Evolutionary conservation across 2,888 invertebrate species (phyloP).

Genomic region (Lycocerus yunnanus): DNA sequence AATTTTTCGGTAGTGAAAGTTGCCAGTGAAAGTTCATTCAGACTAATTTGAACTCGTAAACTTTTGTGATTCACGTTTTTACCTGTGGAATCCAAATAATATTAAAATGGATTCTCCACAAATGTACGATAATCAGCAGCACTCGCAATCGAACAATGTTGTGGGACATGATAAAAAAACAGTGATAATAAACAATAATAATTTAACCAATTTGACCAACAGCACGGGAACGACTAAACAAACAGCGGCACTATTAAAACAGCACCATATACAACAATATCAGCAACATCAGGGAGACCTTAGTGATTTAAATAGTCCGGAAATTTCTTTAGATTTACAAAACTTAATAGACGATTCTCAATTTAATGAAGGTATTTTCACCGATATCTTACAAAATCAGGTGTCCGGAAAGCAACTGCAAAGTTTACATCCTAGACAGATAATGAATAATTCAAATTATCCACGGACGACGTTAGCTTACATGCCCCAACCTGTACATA

Average conservation of each 20-base stretch:
- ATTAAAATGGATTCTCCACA: constrained; percentile 78
- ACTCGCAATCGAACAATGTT: constrained; percentile 57
- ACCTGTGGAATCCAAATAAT: neutral
- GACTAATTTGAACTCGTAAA: constrained; percentile 13
- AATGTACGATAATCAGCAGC: constrained; percentile 79
- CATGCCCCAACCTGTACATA: constrained; percentile 92
- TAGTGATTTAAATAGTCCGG: constrained; percentile 88
- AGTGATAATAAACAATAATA: constrained; percentile 55
- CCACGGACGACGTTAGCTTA: constrained; percentile 80
- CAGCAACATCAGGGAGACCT: constrained; percentile 73
- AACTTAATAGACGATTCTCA: constrained; percentile 89
- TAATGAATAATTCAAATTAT: constrained; percentile 54
- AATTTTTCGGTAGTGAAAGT: constrained; percentile 43
- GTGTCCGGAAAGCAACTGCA: constrained; percentile 55
- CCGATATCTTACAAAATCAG: constrained; percentile 73
- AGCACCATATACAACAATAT: constrained; percentile 73
- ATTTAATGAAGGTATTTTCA: constrained; percentile 85
- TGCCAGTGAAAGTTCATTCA: constrained; percentile 46
- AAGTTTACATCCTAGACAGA: constrained; percentile 55
- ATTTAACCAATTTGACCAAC: constrained; percentile 56
- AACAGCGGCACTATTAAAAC: constrained; percentile 63
- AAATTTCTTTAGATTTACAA: constrained; percentile 90
- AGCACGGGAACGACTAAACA: constrained; percentile 59
- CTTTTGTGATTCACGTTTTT: constrained; percentile 1
- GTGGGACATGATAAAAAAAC: constrained; percentile 63